These are phyloP conservation scores for Caenorhabditis sp. DNA, from an alignment of 2,888 invertebrate genomes.

Conservation along the genomic window DNA sequence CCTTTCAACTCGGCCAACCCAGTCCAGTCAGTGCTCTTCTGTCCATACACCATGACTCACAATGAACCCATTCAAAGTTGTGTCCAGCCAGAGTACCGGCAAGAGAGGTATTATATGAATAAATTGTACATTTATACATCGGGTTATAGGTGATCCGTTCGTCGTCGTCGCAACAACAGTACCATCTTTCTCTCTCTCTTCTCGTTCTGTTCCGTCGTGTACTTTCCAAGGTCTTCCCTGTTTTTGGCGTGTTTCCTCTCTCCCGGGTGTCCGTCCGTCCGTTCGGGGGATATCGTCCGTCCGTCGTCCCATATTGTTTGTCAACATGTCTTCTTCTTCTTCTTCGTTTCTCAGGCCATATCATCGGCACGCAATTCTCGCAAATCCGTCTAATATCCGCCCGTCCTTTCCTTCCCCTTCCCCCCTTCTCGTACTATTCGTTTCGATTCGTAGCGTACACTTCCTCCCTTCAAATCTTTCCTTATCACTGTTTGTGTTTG, in stretches of 20 bases:
- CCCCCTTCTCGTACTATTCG: constrained; percentile 31
- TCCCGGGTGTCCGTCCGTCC: too few species aligned
- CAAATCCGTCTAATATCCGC: constrained; percentile 63
- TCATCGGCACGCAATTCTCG: constrained; percentile 62
- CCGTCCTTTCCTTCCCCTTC: neutral
- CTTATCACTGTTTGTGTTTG: constrained; percentile 19
- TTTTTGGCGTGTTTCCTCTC: constrained; percentile 19
- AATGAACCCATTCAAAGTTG: constrained; percentile 10
- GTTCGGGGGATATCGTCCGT: too few species aligned
- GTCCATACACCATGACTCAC: constrained; percentile 29
- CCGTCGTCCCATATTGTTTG: constrained; percentile 43
- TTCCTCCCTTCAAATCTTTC: neutral
- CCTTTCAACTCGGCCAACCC: too few species aligned
- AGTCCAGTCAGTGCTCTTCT: too few species aligned
- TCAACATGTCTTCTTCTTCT: constrained; percentile 56
- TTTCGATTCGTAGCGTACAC: too few species aligned
- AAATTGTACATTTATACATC: constrained; percentile 47
- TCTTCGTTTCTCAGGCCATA: constrained; percentile 43
- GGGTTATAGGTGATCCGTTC: constrained; percentile 12
- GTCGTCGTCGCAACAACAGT: constrained; percentile 33
- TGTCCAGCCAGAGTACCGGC: neutral
- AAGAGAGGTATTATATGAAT: constrained; percentile 47
- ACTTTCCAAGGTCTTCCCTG: constrained; percentile 44
- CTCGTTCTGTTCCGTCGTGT: too few species aligned
- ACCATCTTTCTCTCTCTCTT: too few species aligned